Base-by-base conservation (phyloP, 1,140 invertebrate genomes). In the Carcinoscorpius rotundicauda region DNA sequence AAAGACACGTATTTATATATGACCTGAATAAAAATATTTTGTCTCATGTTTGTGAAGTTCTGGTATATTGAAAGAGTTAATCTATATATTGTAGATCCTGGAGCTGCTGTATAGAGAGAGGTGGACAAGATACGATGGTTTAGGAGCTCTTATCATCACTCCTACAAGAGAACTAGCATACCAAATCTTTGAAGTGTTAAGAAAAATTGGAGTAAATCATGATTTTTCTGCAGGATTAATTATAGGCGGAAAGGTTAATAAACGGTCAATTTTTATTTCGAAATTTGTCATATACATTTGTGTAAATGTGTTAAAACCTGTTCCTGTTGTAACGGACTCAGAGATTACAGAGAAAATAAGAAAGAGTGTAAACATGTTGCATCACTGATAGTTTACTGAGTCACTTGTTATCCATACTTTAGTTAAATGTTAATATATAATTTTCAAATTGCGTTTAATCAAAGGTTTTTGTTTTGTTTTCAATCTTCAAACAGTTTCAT, bases 81-180 rank as follows among this genome's bases (percentile, higher is more conserved):
- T 29, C 29, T 29, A 29, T 29, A 29, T 29, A 1, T 29, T 29
- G 29, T 56, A 85, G 82, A 71, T 91, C 52, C 72, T 94, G 60
- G 92, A 95, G 79, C 79, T 79, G 62, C 77, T 95, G 9, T 68
- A 87, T 76, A 82, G 85, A 68, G 84, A 87, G 70, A 87, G 89
- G 80, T 98, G 95, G 94, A 87, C 87, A 8, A 79, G 83, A 67
- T 72, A 86, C 3, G 93, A 98, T 83, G 94, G 95, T 5, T 75
- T 98, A 6, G 96, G 93, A 2, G 95, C 93, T 6, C 75, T 99
- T 4, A 87, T 99, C 53, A 98, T 99, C 60, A 95, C 95, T 10
- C 97, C 97, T 29, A 97, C 93, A 1, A 82, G 97, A 75, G 97
- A 99, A 78, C 78, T 99, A 48, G 94, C 97, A 10, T 93, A 92